Evolutionary conservation across 2,113 vertebrate species (phyloP).

Genomic region (Apodemus speciosus): DNA sequence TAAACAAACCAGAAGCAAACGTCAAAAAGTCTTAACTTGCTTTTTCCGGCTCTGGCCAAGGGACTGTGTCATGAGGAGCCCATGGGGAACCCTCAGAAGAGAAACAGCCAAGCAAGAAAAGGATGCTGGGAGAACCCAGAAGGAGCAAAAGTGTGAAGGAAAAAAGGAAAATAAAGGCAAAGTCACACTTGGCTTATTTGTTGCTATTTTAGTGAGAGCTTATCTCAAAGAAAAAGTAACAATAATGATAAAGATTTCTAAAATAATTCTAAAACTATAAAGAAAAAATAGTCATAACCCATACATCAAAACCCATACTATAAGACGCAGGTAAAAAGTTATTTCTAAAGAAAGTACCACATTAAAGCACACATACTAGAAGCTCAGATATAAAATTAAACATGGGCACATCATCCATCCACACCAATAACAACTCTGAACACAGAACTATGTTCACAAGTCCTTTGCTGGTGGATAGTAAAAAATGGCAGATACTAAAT

Average conservation of each 20-base stretch:
- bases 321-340: neutral
- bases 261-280: neutral
- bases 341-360: neutral
- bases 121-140: neutral
- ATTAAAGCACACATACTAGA: neutral
- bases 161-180: neutral
- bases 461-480: neutral
- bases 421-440: neutral
- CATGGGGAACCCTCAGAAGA: neutral
- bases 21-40: neutral
- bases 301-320: neutral
- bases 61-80: neutral
- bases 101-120: neutral
- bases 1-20: neutral
- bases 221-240: neutral
- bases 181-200: neutral
- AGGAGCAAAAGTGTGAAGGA: conserved; percentile 9
- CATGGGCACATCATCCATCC: neutral
- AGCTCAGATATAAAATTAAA: neutral
- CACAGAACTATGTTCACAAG: neutral
- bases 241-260: neutral
- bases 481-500: neutral
- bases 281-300: neutral
- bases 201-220: neutral
- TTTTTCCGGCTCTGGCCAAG: neutral